phyloP scores from a whole-genome alignment of 2,113 vertebrate genomes.

The Oreotragus oreotragus region DNA sequence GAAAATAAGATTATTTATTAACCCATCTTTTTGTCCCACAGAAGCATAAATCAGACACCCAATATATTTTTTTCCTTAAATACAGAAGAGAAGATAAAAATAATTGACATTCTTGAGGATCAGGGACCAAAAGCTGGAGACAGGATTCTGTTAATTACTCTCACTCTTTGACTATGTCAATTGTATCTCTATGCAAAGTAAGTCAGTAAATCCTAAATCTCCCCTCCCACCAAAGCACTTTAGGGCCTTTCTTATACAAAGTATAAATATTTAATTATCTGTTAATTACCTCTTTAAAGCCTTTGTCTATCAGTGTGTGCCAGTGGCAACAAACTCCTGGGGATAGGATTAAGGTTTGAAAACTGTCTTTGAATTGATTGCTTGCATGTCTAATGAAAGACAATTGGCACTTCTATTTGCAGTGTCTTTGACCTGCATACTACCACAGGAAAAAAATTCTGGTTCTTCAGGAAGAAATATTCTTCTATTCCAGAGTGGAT shows the following conservation, averaged over 20 bases:
- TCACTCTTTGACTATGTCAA: neutral
- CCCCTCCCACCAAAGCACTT: conserved; percentile 25
- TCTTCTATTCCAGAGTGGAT: neutral
- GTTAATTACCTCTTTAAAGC: conserved; percentile 69
- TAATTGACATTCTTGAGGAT: neutral
- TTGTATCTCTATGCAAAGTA: neutral
- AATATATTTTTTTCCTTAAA: neutral
- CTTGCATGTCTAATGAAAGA: conserved; percentile 62
- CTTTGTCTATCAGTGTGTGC: conserved; percentile 53
- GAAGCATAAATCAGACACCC: neutral
- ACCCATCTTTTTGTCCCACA: neutral
- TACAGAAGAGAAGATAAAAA: neutral
- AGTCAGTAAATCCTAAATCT: neutral
- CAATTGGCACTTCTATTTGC: neutral
- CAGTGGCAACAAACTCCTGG: conserved; percentile 31
- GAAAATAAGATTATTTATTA: neutral
- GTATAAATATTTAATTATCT: conserved; percentile 71
- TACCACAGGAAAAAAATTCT: neutral
- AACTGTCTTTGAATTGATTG: conserved; percentile 52
- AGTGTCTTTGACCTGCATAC: neutral
- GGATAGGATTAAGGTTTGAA: conserved; percentile 23
- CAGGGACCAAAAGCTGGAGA: neutral
- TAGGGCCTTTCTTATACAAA: neutral
- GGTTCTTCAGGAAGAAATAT: neutral
- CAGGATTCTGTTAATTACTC: neutral